Conservation (phyloP, 2,888 invertebrate species). For the Lottia scabra region DNA sequence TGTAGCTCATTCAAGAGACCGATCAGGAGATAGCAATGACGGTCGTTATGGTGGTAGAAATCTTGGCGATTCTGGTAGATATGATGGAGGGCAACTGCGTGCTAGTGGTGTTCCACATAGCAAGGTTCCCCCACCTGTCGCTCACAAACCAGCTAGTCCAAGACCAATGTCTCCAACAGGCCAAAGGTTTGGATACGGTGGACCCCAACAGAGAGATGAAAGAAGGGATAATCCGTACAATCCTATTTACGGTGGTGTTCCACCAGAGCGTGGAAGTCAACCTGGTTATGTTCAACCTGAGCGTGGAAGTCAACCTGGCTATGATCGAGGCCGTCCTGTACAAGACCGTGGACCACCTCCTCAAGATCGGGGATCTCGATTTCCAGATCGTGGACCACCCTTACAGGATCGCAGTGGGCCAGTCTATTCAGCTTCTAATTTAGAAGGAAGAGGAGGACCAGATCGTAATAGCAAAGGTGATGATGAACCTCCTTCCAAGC, state of each 20-base stretch:
- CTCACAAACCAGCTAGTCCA: neutral
- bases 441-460: slow-evolving; percentile 43
- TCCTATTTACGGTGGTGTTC: slow-evolving; percentile 1
- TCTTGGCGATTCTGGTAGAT: slow-evolving; percentile 11
- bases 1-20: slow-evolving; percentile 10
- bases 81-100: neutral
- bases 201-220: slow-evolving; percentile 5
- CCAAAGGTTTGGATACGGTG: slow-evolving; percentile 14
- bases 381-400: slow-evolving; percentile 19
- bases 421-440: slow-evolving; percentile 53
- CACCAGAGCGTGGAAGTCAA: slow-evolving; percentile 3
- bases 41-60: neutral
- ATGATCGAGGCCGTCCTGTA: neutral
- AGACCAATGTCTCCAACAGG: slow-evolving; percentile 29
- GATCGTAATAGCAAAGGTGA: neutral
- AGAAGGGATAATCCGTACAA: slow-evolving; percentile 11
- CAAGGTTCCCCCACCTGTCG: neutral
- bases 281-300: neutral
- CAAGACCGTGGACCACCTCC: slow-evolving; percentile 26
- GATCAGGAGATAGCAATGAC: slow-evolving; percentile 13
- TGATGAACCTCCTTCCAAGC: slow-evolving; percentile 35
- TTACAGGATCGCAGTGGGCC: slow-evolving; percentile 21
- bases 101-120: slow-evolving; percentile 15
- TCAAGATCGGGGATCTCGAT: slow-evolving; percentile 15
- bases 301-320: neutral